Base-by-base conservation (phyloP, 2,888 invertebrate genomes). In the Osmoderma eremita region DNA sequence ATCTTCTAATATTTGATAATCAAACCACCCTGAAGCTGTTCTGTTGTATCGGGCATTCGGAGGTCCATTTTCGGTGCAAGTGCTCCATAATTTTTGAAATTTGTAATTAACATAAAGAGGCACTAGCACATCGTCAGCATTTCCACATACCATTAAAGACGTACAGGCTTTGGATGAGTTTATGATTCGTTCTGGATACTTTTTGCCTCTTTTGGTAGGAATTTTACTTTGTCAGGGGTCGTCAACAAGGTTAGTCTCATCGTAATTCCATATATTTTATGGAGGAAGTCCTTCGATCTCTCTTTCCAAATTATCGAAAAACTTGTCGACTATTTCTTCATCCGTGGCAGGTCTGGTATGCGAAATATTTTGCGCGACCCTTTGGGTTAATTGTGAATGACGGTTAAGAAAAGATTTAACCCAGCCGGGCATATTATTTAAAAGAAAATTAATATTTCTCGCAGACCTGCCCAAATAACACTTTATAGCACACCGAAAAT, bases 31-130 rank as follows among this genome's bases (percentile, higher is more conserved):
- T 10, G 41, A 41, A 12, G 24, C 5, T 4, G 24, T 24, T 5
- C 24, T 24, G 5, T 24, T 24, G 5, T 24, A 24, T 4, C 24
- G 24, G 3, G 24, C 24, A 24, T 24, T 24, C 5, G 5, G 24
- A 24, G 24, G 24, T 4, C 24, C 24, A 24, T 24, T 24, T 24
- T 24, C 24, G 3, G 24, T 24, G 3, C 24, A 24, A 4, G 41
- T 41, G 41, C n/a, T n/a, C 41, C 41, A 41, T 41, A 41, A 41
- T 13, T 41, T 24, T 41, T 41, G 41, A 2, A 10, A 41, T 41
- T 41, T 41, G 10, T 41, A 12, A 10, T 41, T 41, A 41, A 41
- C 12, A 13, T 41, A 41, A 10, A 12, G 12, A 3, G 13, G 41
- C 3, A 10, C 41, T 10, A 41, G 10, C 41, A 4, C 2, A 41